Base-by-base conservation (phyloP, 2,797 vertebrate species). In the Huso huso region DNA sequence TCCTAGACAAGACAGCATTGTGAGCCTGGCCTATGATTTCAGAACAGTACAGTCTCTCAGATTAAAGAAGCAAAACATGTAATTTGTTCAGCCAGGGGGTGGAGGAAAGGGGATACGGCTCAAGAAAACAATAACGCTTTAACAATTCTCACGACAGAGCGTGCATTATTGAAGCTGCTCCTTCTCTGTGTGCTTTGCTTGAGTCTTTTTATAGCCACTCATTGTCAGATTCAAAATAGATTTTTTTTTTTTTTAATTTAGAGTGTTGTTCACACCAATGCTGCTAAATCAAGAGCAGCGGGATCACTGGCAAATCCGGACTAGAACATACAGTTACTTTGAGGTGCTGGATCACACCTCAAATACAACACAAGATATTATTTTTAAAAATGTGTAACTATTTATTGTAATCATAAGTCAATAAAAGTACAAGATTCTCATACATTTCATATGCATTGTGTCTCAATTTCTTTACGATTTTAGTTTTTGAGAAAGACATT, bases 1-100 rank as follows among this genome's bases (percentile, higher is more conserved):
- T 71, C 64, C 15, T 10, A 73, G 65, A 68, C 84, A 76, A 86
- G 79, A 78, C 70, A 75, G 74, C 77, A 86, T 89, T 91, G 87
- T 91, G 73, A 70, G 52, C 63, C 69, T 58, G 51, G 61, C 48
- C 79, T 81, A 77, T 83, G 82, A 88, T 81, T 86, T 85, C 82
- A 83, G 76, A 60, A 73, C 49, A 66, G 74, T 75, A 78, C 78
- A 70, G 23, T 37, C 23, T 37, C 23, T 37, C 23, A 77, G 83
- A 84, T 90, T 84, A 89, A 89, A 88, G 69, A 74, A 76, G 77
- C 60, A 63, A 49, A 48, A 62, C 62, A 61, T 69, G 82, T 79
- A 72, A 79, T 78, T 77, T 81, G 82, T 70, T 57, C 61, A 69
- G 77, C 76, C 73, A 77, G 81, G 82, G 82, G 80, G 79, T 79